Evolutionary conservation across 2,113 vertebrate genomes (phyloP), one percentile per base, ranked within the genome.

Genomic region (Melanerpes formicivorus): DNA sequence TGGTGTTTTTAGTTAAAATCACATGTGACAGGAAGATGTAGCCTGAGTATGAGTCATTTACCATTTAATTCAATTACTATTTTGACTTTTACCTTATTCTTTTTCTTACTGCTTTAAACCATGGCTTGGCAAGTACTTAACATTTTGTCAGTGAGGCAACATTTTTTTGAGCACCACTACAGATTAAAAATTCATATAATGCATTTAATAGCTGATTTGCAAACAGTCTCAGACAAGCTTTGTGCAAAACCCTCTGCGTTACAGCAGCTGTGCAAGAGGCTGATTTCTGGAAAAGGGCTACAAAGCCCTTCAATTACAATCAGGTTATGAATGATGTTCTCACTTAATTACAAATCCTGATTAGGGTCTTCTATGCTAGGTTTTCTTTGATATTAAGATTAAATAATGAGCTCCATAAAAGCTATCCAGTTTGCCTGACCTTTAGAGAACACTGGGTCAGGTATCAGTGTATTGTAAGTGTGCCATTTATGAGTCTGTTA

Each of bases 281-380:
- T 96, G 87, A 90, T 97, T 96, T 96, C 95, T 97, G 88, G 92
- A 96, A 96, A 94, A 93, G 40, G 77, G 81, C 91, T 96, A 95
- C 96, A 95, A 97, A 97, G 90, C 67, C 93, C 82, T 93, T 95
- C 88, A 97, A 97, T 98, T 97, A 97, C 94, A 98, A 98, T 97
- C 96, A 97, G 90, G 95, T 97, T 97, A 95, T 96, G 97, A 98
- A 97, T 97, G 62, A 95, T 97, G 84, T 95, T 97, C 95, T 96
- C 94, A 91, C 86, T 97, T 97, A 97, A 97, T 97, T 97, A 97
- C 97, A 97, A 97, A 97, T 95, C 93, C 94, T 98, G 97, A 97
- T 98, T 97, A 96, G 74, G 87, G 95, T 87, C 95, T 97, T 95
- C 92, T 96, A 74, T 96, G 89, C 67, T 95, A 95, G 94, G 88